Evolutionary conservation across 2,113 vertebrate species (phyloP).

Genomic region (Rhizomys pruinosus): DNA sequence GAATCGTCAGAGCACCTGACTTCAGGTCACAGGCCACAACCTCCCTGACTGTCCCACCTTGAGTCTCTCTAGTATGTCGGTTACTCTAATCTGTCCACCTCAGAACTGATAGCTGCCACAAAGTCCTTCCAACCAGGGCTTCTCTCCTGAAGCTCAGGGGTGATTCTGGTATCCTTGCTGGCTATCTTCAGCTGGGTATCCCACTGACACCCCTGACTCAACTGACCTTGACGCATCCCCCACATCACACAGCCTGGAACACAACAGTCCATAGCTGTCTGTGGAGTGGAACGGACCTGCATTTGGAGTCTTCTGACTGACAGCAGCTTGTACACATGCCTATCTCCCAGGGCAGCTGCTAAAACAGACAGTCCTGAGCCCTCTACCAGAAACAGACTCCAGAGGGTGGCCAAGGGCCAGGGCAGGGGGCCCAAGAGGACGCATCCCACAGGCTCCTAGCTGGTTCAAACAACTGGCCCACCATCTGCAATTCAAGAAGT

Average conservation of each 20-base stretch:
- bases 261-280: background rate
- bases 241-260: background rate
- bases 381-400: background rate
- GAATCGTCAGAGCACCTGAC: background rate
- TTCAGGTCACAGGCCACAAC: background rate
- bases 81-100: background rate
- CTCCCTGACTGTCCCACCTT: background rate
- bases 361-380: background rate
- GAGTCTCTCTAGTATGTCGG: background rate
- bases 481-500: background rate
- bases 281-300: too few relatives aligned
- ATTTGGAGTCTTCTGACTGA: too few relatives aligned
- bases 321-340: background rate
- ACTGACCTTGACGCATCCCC: background rate
- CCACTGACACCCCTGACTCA: background rate
- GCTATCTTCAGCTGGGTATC: background rate
- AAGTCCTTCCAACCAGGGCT: background rate
- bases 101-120: background rate
- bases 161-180: background rate
- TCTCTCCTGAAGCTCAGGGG: background rate
- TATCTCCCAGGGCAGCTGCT: background rate
- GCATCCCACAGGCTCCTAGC: background rate
- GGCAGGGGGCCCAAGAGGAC: background rate
- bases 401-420: background rate
- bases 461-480: background rate